phyloP scores from a whole-genome alignment of 2,113 vertebrate genomes.

The Naja naja region DNA sequence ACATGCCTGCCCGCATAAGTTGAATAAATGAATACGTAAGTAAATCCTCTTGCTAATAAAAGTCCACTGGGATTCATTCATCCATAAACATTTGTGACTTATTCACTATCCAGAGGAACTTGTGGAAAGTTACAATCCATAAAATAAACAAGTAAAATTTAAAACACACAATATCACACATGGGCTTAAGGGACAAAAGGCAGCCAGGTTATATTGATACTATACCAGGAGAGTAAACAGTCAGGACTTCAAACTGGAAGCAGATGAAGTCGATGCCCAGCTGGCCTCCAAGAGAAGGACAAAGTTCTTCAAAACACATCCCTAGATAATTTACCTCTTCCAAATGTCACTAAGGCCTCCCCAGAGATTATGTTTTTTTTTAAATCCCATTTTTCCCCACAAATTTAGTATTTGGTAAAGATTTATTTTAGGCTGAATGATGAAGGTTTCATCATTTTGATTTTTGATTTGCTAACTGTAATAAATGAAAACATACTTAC shows the following conservation, averaged over 20 bases:
- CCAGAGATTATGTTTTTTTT: neutral
- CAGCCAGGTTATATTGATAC: neutral
- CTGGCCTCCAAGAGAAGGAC: neutral
- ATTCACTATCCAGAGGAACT: neutral
- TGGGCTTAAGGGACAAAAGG: neutral
- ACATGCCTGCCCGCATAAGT: neutral
- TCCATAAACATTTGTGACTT: neutral
- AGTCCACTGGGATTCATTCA: neutral
- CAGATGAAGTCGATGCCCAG: neutral
- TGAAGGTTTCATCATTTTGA: neutral
- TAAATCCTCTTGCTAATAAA: neutral
- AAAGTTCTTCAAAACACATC: neutral
- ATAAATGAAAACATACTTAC: slow-evolving; percentile 67
- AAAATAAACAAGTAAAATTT: neutral
- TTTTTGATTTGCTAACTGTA: neutral
- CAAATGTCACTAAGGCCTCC: neutral
- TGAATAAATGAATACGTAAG: neutral
- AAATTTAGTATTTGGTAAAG: neutral
- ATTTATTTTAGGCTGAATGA: neutral
- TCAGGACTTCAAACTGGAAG: neutral
- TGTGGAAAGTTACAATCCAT: neutral
- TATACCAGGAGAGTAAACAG: neutral
- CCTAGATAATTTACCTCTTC: neutral
- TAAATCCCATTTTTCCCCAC: neutral
- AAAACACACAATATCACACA: neutral